These are phyloP conservation scores for Bubalus kerabau DNA, from an alignment of 2,113 vertebrate species.

Conservation along the genomic window DNA sequence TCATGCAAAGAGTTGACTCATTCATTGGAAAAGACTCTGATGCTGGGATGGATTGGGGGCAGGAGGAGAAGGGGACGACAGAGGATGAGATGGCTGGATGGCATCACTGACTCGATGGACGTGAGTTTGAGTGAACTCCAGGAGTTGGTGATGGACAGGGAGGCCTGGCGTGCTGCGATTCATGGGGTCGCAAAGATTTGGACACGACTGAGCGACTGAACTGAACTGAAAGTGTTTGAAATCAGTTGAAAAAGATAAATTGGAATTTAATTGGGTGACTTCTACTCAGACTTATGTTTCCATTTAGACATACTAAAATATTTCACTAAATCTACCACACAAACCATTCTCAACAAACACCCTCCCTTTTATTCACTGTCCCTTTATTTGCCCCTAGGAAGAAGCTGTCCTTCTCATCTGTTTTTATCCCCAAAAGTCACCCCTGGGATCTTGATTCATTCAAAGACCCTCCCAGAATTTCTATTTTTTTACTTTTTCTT, in stretches of 20 bases:
- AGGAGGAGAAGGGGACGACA: too few species aligned
- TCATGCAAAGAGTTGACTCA: too few species aligned
- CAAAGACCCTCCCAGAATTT: neutral
- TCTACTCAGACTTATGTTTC: neutral
- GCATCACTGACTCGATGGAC: too few species aligned
- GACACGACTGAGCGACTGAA: too few species aligned
- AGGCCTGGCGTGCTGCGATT: too few species aligned
- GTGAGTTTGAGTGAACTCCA: too few species aligned
- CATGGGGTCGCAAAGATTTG: too few species aligned
- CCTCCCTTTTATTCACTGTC: neutral
- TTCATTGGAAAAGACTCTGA: too few species aligned
- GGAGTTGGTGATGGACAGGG: too few species aligned
- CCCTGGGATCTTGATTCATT: neutral
- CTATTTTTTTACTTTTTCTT: too few species aligned
- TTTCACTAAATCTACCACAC: neutral
- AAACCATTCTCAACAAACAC: neutral
- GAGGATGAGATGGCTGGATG: too few species aligned
- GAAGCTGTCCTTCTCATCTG: neutral
- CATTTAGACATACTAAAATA: neutral
- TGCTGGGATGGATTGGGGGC: too few species aligned
- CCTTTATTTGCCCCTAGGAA: neutral
- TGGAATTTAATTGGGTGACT: neutral
- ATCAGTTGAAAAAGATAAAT: neutral
- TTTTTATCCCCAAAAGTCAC: neutral
- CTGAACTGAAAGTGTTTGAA: neutral